phyloP scores from a whole-genome alignment of 2,113 vertebrate genomes.

The Apeltes quadracus region DNA sequence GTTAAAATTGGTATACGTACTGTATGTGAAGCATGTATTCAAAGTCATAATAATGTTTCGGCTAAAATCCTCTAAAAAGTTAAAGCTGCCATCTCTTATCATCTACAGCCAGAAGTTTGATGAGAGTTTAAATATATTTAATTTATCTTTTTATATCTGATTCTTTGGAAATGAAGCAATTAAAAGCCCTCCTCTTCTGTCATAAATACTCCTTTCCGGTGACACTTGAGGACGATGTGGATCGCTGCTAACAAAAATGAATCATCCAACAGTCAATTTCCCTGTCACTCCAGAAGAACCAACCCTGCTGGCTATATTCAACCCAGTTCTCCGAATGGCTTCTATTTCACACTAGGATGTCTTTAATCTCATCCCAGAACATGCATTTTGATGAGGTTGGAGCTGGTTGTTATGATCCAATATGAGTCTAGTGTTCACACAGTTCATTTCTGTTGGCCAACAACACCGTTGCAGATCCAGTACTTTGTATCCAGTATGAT shows the following conservation, averaged over 20 bases:
- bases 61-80: constrained; percentile 1
- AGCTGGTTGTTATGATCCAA: constrained; percentile 22
- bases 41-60: neutral
- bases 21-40: neutral
- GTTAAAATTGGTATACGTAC: neutral
- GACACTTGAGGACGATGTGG: constrained; percentile 51
- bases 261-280: constrained; percentile 57
- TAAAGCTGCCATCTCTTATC: constrained; percentile 23
- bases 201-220: constrained; percentile 44
- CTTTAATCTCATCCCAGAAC: constrained; percentile 45
- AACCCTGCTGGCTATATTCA: constrained; percentile 32
- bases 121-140: constrained; percentile 41
- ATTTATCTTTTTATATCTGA: constrained; percentile 49
- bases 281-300: constrained; percentile 49
- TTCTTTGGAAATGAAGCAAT: constrained; percentile 58
- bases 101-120: constrained; percentile 26
- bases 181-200: constrained; percentile 50
- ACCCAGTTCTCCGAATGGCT: constrained; percentile 38
- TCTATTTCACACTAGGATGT: constrained; percentile 51
- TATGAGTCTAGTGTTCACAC: neutral
- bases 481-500: neutral
- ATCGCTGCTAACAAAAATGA: constrained; percentile 50
- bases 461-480: neutral
- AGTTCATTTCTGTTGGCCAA: neutral
- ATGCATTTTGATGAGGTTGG: constrained; percentile 28